Percentiles rank a stretch among this genome's conserved stretches.
These are phyloP conservation scores for Trichogramma pretiosum DNA, from an alignment of 1,140 invertebrate species.

Conservation along the genomic window DNA sequence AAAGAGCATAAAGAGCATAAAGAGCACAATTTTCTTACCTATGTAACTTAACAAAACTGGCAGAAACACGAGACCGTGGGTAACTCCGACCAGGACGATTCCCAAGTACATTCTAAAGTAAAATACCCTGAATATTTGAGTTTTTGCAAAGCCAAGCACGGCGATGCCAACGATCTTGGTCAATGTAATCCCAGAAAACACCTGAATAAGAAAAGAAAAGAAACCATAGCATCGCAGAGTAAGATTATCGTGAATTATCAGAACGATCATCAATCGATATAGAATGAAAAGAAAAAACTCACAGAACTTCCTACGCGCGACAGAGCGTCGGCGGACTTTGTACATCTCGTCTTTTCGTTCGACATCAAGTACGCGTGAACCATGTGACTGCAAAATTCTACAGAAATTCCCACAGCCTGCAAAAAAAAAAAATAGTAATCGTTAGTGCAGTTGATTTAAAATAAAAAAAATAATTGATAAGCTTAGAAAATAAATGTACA, in stretches of 20 bases:
- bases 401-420: conserved; percentile 92
- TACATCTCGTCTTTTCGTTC: conserved; percentile 57
- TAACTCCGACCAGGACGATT: conserved; percentile 89
- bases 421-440: conserved; percentile 26
- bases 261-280: conserved; percentile 57
- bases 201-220: background rate
- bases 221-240: too few relatives aligned
- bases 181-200: conserved; percentile 93
- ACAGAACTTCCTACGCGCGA: conserved; percentile 87
- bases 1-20: background rate
- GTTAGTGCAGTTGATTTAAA: background rate
- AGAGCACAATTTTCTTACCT: conserved; percentile 55
- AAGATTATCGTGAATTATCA: conserved; percentile 94
- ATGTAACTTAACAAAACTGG: conserved; percentile 93
- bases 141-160: conserved; percentile 90
- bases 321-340: conserved; percentile 73
- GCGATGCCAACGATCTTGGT: conserved; percentile 95
- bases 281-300: background rate
- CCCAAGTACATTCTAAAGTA: conserved; percentile 98
- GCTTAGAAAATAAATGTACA: background rate
- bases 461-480: background rate
- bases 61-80: conserved; percentile 91
- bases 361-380: conserved; percentile 85
- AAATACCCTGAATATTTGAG: conserved; percentile 93
- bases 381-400: conserved; percentile 97